These are phyloP conservation scores for Ceyx cyanopectus DNA, from an alignment of 2,113 vertebrate genomes.

Conservation along the genomic window DNA sequence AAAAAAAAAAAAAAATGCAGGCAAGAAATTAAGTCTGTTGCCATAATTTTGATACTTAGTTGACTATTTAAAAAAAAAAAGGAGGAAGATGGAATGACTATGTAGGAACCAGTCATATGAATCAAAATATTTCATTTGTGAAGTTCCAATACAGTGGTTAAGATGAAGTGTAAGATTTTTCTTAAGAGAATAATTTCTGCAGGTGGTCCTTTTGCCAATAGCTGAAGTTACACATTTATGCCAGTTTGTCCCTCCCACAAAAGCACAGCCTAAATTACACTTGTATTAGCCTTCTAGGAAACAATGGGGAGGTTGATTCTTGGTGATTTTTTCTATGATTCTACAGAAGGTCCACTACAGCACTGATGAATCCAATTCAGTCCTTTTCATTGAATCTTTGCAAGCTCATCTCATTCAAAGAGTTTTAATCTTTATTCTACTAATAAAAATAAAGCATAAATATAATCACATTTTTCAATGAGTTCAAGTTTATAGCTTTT, in stretches of 20 bases:
- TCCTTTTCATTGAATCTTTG: not conserved
- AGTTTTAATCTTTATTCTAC: not conserved
- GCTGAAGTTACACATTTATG: not conserved
- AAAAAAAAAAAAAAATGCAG: not conserved
- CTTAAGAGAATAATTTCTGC: not conserved
- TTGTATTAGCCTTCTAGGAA: not conserved
- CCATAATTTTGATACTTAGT: not conserved
- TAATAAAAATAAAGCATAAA: not conserved
- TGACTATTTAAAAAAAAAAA: not conserved
- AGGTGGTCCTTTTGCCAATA: not conserved
- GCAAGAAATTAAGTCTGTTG: not conserved
- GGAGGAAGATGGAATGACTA: fast-evolving
- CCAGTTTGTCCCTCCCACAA: not conserved
- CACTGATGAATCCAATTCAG: not conserved
- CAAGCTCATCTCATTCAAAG: not conserved
- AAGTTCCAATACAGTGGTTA: not conserved
- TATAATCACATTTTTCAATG: not conserved
- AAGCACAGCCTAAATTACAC: not conserved
- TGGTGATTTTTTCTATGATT: too few relatives aligned
- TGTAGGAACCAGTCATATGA: not conserved
- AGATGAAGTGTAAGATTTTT: not conserved
- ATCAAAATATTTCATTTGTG: not conserved
- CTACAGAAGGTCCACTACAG: not conserved
- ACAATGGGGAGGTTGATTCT: not conserved
- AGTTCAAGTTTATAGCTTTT: not conserved